A percentile compares a stretch with the other conserved stretches of the same genome.
phyloP scores from a whole-genome alignment of 2,113 vertebrate genomes.

The Fregetta grallaria region DNA sequence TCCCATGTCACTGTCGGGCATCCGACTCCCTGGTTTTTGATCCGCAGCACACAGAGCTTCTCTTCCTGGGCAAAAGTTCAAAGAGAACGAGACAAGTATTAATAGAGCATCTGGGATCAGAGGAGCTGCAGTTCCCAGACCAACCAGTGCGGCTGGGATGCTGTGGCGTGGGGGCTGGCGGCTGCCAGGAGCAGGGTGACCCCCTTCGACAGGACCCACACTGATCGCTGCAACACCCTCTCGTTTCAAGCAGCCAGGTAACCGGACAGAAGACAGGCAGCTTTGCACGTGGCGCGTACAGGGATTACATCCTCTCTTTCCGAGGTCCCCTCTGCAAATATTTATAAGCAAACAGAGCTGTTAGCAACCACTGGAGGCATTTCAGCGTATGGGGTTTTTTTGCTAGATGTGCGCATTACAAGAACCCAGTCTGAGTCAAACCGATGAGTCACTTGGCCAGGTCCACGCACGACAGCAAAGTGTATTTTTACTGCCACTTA shows the following conservation, averaged over 20 bases:
- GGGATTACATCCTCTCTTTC: not conserved
- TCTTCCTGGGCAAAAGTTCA: not conserved
- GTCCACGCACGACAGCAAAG: not conserved
- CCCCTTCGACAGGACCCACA: not conserved
- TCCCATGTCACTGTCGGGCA: not conserved
- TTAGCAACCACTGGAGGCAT: not conserved
- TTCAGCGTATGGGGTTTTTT: not conserved
- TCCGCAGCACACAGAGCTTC: not conserved
- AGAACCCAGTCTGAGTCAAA: not conserved
- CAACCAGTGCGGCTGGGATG: not conserved
- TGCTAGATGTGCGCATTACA: no score
- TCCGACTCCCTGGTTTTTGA: accelerated
- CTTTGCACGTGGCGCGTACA: accelerated
- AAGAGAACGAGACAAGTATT: not conserved
- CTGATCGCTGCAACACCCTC: accelerated
- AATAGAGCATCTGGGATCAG: not conserved
- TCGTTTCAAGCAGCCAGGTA: not conserved
- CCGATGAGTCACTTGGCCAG: not conserved
- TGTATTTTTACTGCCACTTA: not conserved
- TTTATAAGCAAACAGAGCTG: not conserved
- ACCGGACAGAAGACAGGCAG: no score
- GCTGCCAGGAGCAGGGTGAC: not conserved
- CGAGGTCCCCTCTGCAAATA: not conserved
- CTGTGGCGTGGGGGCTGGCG: accelerated
- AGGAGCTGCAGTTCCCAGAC: not conserved